Evolutionary conservation across 30 jellyfish, hydroid and myxozoan species (phyloP).

Genomic region (Turritopsis rubra): DNA sequence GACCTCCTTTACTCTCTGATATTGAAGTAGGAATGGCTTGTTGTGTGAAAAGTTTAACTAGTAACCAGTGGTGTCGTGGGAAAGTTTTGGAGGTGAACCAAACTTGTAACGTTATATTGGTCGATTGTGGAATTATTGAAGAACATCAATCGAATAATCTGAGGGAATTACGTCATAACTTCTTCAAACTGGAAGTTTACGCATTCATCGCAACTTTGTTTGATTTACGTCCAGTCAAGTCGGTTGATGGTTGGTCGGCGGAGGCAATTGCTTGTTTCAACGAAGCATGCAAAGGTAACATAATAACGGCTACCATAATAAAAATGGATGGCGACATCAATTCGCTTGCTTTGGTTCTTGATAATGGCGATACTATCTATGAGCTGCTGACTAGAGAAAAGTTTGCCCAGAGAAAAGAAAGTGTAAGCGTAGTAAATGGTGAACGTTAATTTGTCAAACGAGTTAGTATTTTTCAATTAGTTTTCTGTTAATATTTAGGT

Average conservation of each 20-base stretch:
- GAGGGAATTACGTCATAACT: background rate
- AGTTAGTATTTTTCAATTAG: too few species aligned
- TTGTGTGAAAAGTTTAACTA: background rate
- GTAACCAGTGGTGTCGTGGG: constrained; percentile 23
- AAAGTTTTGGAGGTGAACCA: background rate
- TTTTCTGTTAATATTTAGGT: too few species aligned
- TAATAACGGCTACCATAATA: constrained; percentile 11
- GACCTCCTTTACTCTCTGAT: constrained; percentile 4
- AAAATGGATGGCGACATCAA: background rate
- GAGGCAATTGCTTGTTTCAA: constrained; percentile 19
- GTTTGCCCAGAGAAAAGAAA: background rate
- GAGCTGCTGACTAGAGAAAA: constrained; percentile 7
- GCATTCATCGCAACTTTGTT: background rate
- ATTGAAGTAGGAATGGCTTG: constrained; percentile 12
- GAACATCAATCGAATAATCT: background rate
- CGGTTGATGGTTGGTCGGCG: background rate
- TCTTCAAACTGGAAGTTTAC: background rate
- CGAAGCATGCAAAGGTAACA: constrained; percentile 1
- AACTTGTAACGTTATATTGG: background rate
- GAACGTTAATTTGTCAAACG: too few species aligned
- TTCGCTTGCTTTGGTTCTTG: background rate
- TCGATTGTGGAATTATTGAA: constrained; percentile 2
- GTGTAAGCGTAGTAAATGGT: too few species aligned
- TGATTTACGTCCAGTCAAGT: constrained; percentile 4
- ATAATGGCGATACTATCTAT: background rate